Percentiles rank a stretch among this genome's conserved stretches.
phyloP scores from a whole-genome alignment of 2,888 invertebrate genomes.

The Drosophila limbata region DNA sequence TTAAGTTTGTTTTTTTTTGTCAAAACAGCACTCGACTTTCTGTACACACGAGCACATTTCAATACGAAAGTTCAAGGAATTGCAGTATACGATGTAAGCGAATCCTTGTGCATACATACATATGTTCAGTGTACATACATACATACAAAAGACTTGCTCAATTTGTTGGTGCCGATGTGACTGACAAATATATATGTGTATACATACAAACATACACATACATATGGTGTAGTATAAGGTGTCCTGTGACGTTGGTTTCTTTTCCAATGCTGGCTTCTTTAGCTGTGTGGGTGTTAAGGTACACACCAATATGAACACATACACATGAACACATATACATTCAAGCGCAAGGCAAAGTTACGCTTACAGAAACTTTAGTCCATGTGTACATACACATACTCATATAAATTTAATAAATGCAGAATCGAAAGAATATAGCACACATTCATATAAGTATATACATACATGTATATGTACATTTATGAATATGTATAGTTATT shows the following conservation, averaged over 20 bases:
- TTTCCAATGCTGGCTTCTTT: constrained; percentile 10
- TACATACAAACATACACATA: not conserved
- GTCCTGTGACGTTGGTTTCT: constrained; percentile 12
- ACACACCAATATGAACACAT: constrained; percentile 2
- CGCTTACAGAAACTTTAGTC: not conserved
- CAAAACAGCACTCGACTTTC: no score
- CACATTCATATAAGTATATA: not conserved
- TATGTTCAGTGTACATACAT: not conserved
- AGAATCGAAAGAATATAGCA: not conserved
- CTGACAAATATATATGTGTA: not conserved
- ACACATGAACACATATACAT: not conserved
- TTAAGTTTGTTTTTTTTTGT: no score
- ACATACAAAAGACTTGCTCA: constrained; percentile 50
- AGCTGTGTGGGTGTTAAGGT: constrained; percentile 35
- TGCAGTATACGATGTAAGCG: not conserved
- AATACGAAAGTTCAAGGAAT: not conserved
- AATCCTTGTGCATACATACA: not conserved
- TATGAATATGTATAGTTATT: no score
- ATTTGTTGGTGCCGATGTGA: not conserved
- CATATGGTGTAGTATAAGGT: not conserved
- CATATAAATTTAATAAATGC: not conserved
- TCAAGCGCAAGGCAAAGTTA: not conserved
- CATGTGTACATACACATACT: not conserved
- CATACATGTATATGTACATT: not conserved
- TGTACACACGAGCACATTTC: no score